Conservation (phyloP, 2,888 invertebrate species). For the Taphrorychus bicolor region DNA sequence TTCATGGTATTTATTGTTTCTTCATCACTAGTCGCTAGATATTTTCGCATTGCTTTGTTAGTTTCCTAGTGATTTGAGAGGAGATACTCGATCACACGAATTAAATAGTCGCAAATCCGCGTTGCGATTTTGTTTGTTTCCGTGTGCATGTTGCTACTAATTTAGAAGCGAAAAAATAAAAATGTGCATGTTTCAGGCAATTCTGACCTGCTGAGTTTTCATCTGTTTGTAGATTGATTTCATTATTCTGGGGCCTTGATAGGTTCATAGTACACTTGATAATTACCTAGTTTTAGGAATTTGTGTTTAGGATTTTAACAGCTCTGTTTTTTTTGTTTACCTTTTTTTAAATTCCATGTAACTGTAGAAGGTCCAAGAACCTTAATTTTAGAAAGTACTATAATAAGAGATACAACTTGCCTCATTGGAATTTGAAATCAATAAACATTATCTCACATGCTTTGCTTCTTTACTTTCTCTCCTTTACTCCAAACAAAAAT, state of each 20-base stretch:
- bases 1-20: constrained; percentile 22
- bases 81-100: not conserved
- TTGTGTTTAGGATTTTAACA: constrained; percentile 1
- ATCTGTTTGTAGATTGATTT: constrained; percentile 58
- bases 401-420: constrained; percentile 33
- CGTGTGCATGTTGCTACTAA: not conserved
- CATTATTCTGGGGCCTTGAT: constrained; percentile 55
- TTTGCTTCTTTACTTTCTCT: not conserved
- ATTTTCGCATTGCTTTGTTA: not conserved
- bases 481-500: too few species aligned
- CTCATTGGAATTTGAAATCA: constrained; percentile 58
- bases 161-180: constrained; percentile 25
- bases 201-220: constrained; percentile 57
- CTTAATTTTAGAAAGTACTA: not conserved
- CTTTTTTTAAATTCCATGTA: constrained; percentile 11
- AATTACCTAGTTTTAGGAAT: constrained; percentile 13
- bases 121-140: not conserved
- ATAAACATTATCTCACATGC: constrained; percentile 51
- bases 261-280: not conserved
- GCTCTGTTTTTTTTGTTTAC: constrained; percentile 6
- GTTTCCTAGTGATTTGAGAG: not conserved
- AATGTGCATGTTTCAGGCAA: constrained; percentile 46
- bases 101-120: not conserved
- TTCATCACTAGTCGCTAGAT: not conserved
- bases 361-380: constrained; percentile 7